phyloP scores from a whole-genome alignment of 1,140 invertebrate genomes.

The Papilio glaucus region DNA sequence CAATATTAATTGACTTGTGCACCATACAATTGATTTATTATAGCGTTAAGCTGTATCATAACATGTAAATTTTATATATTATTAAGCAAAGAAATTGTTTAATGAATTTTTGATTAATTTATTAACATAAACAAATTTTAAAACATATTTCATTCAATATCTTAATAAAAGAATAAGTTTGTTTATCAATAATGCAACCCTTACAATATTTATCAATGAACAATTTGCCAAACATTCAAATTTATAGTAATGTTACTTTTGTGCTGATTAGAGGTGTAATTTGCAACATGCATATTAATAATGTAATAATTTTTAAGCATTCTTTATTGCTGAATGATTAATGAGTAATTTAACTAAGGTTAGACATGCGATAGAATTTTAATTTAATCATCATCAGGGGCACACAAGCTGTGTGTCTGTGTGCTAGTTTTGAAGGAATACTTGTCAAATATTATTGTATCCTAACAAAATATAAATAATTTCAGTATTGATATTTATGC shows the following conservation, averaged over 20 bases:
- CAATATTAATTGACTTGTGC: slow-evolving; percentile 17
- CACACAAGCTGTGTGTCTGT: too few species aligned
- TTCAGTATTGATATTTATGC: too few species aligned
- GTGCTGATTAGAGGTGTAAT: background rate
- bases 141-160: background rate
- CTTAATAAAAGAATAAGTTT: background rate
- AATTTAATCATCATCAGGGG: too few species aligned
- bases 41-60: background rate
- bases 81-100: background rate
- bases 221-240: background rate
- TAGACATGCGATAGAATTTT: background rate
- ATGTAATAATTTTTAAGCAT: background rate
- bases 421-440: too few species aligned
- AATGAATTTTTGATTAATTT: slow-evolving; percentile 4
- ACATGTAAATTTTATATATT: slow-evolving; percentile 17
- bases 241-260: background rate
- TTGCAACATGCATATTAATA: background rate
- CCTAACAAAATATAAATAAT: too few species aligned
- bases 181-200: background rate
- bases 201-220: slow-evolving; percentile 2
- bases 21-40: background rate
- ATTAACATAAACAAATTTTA: background rate
- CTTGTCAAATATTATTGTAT: too few species aligned
- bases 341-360: background rate
- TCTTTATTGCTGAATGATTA: background rate